Percentiles rank a stretch among this genome's conserved stretches.
These are phyloP conservation scores for Drosophila leontia DNA, from an alignment of 1,140 invertebrate genomes.

Conservation along the genomic window DNA sequence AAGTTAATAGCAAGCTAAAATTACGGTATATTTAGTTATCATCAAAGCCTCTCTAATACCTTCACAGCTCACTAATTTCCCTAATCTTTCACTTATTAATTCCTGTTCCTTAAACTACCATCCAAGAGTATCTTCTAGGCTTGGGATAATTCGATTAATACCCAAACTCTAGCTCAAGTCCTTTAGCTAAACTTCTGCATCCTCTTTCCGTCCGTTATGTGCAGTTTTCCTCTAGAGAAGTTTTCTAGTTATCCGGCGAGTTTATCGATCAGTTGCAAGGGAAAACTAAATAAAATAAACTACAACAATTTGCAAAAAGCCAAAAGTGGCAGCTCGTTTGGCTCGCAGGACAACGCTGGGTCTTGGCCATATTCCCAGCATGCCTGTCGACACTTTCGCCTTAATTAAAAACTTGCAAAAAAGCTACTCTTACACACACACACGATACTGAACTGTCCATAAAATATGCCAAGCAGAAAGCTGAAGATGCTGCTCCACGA, in stretches of 20 bases:
- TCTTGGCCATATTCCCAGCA: slow-evolving; percentile 42
- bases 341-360: slow-evolving; percentile 33
- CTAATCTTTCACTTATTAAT: not conserved
- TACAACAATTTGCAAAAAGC: slow-evolving; percentile 71
- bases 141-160: slow-evolving; percentile 18
- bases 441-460: slow-evolving; percentile 52
- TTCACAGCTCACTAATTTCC: too few species aligned
- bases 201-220: not conserved
- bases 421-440: slow-evolving; percentile 30
- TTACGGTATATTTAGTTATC: not conserved
- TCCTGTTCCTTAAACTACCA: not conserved
- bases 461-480: slow-evolving; percentile 69
- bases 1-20: not conserved
- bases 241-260: slow-evolving; percentile 76
- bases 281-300: slow-evolving; percentile 56
- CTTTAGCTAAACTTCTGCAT: slow-evolving; percentile 23
- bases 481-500: slow-evolving; percentile 32
- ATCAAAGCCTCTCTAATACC: not conserved
- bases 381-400: slow-evolving; percentile 78
- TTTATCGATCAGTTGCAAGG: slow-evolving; percentile 65
- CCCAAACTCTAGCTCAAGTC: not conserved
- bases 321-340: slow-evolving; percentile 38
- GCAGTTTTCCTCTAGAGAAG: slow-evolving; percentile 34
- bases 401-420: slow-evolving; percentile 81
- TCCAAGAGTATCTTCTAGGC: not conserved